Percentiles rank a stretch among this genome's conserved stretches.
Conservation (phyloP, 2,888 invertebrate genomes). For the Spilarctia lutea region DNA sequence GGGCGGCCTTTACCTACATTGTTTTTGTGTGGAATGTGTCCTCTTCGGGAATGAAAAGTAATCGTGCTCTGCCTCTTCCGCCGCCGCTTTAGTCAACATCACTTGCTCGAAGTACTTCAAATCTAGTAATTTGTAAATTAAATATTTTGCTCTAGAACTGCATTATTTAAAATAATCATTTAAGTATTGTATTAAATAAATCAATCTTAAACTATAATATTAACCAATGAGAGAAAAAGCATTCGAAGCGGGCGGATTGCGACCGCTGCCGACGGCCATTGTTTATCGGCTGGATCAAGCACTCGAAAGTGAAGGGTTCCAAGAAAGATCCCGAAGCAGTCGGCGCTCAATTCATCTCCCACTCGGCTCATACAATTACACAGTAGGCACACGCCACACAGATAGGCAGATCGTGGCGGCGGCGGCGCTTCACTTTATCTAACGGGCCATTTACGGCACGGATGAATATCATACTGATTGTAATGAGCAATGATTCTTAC, state of each 20-base stretch:
- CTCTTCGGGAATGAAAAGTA: too few species aligned
- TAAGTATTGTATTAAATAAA: too few species aligned
- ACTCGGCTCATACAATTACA: constrained; percentile 9
- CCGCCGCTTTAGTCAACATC: too few species aligned
- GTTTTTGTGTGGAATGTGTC: too few species aligned
- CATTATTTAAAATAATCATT: too few species aligned
- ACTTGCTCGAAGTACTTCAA: too few species aligned
- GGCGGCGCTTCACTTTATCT: neutral
- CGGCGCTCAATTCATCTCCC: constrained; percentile 11
- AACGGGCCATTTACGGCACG: constrained; percentile 2
- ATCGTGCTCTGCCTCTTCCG: too few species aligned
- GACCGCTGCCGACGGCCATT: neutral
- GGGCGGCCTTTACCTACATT: too few species aligned
- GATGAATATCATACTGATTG: constrained; percentile 3
- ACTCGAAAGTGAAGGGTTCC: constrained; percentile 9
- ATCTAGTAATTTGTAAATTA: too few species aligned
- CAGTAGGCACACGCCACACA: neutral
- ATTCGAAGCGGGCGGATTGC: neutral
- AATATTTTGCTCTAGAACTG: neutral
- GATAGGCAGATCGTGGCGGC: neutral
- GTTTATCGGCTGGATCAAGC: constrained; percentile 17
- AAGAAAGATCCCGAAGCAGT: constrained; percentile 14
- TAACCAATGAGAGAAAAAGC: neutral
- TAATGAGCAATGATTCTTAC: neutral
- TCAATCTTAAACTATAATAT: too few species aligned